Evolutionary conservation across 2,113 vertebrate species (phyloP).

Genomic region (Periophthalmodon schlosseri): DNA sequence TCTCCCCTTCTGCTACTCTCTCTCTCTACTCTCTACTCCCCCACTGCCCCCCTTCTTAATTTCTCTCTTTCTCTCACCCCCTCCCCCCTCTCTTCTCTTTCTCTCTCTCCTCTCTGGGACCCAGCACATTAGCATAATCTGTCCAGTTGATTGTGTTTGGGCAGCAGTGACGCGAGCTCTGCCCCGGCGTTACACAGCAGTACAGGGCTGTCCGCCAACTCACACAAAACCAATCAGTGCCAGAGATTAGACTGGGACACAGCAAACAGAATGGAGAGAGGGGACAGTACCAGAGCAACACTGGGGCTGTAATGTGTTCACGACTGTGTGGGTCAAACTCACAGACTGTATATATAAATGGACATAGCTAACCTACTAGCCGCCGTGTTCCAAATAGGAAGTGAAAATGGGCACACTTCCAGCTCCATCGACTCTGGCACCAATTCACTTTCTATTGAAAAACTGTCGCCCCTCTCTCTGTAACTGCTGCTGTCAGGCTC

Average conservation of each 20-base stretch:
- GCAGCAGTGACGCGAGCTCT: conserved; percentile 53
- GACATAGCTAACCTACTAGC: too few relatives aligned
- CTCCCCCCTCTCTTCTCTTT: not conserved
- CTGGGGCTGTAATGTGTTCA: not conserved
- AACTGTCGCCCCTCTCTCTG: too few relatives aligned
- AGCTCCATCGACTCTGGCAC: too few relatives aligned
- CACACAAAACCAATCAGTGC: conserved; percentile 59
- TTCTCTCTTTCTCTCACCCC: not conserved
- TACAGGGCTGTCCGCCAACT: conserved; percentile 46
- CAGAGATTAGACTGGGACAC: conserved; percentile 57
- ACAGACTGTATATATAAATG: too few relatives aligned
- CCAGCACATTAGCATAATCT: conserved; percentile 62
- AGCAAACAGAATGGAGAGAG: conserved; percentile 60
- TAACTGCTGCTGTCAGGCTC: too few relatives aligned
- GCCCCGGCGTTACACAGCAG: conserved; percentile 44
- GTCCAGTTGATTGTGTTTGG: conserved; percentile 63
- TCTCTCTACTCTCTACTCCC: not conserved
- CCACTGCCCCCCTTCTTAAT: too few relatives aligned
- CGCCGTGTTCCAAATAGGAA: too few relatives aligned
- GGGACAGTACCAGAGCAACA: conserved; percentile 27
- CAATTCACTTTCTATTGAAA: too few relatives aligned
- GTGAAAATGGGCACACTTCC: too few relatives aligned
- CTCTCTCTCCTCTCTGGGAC: conserved; percentile 19
- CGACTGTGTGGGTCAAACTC: conserved; percentile 24
- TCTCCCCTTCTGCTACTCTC: not conserved